Percentiles rank a stretch among this genome's conserved stretches.
phyloP scores from a whole-genome alignment of 2,888 invertebrate genomes.

The Phortica magna region DNA sequence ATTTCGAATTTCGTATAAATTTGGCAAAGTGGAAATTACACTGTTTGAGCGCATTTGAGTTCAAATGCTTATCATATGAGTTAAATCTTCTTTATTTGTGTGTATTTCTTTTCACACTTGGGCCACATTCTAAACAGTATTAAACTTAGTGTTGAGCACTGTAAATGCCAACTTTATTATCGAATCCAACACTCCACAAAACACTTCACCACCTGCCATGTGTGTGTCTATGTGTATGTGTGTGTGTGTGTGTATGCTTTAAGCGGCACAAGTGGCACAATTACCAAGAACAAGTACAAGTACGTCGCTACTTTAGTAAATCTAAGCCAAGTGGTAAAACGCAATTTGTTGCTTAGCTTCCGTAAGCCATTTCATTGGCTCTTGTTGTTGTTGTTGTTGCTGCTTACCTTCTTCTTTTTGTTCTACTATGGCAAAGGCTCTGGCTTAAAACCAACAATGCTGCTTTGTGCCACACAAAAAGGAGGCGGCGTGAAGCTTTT shows the following conservation, averaged over 20 bases:
- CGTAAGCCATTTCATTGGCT: slow-evolving; percentile 9
- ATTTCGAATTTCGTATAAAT: slow-evolving; percentile 66
- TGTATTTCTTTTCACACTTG: not conserved
- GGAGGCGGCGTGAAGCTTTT: slow-evolving; percentile 31
- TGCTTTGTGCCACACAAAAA: not conserved
- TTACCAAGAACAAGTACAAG: slow-evolving; percentile 24
- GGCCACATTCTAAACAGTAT: not conserved
- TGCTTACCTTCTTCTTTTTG: not conserved
- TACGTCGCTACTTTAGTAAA: not conserved
- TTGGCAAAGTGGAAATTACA: slow-evolving; percentile 46
- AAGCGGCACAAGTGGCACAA: slow-evolving; percentile 27
- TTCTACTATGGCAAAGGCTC: no score
- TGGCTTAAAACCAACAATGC: no score
- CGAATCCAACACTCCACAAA: not conserved
- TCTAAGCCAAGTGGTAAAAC: slow-evolving; percentile 34
- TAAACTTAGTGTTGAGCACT: not conserved
- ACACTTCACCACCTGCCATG: not conserved
- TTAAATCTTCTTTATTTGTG: slow-evolving; percentile 66
- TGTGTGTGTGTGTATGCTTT: slow-evolving; percentile 4
- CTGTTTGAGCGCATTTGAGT: slow-evolving; percentile 59
- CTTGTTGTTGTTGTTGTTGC: no score
- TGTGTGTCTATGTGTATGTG: no score
- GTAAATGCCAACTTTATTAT: not conserved
- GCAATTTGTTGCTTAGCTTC: slow-evolving; percentile 60
- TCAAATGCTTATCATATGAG: slow-evolving; percentile 70